Evolutionary conservation across 2,113 vertebrate species (phyloP), one percentile per base, ranked within the genome.

Genomic region (Suncus etruscus): DNA sequence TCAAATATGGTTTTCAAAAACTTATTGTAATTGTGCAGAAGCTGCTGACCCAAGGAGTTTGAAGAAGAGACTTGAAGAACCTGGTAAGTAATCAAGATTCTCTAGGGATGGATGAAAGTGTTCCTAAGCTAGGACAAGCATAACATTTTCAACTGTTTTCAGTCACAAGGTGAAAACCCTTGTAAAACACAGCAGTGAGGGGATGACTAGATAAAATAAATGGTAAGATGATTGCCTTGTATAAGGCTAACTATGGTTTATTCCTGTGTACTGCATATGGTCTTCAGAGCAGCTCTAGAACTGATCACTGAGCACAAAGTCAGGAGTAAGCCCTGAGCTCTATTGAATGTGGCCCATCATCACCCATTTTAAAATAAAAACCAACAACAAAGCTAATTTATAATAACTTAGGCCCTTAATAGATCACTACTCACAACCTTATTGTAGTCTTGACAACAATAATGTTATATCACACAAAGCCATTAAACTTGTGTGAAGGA

Each of bases 141-240:
- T 61, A 32, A 81, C 70, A 74, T 89, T 85, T 95, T 79, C 80
- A 86, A 74, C 31, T 84, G 29, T 81, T 93, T 83, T 10, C n/a
- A 70, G 8, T 14, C 72, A 82, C 29, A 14, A n/a, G 68, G 69
- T 61, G 69, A 54, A 75, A 88, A 89, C 84, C 66, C 58, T 77
- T 70, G 81, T 32, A 66, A 82, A 86, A 32, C 29, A 85, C 25
- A 78, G 69, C 39, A 39, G 39, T 3, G 39, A 39, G 39, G 39
- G 39, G 39, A 3, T 39, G 3, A 39, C 5, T 39, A 54, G 15
- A 54, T 54, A 54, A 15, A 12, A 54, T 54, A 15, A 15, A 54
- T 3, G 15, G 11, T 54, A 54, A 54, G 51, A 15, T 54, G 51
- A 15, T 54, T 54, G 51, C 10, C 15, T 54, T 54, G 15, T 54